Base-by-base conservation (phyloP, 2,888 invertebrate species). In the Pseudococcus jackbeardsleyi region DNA sequence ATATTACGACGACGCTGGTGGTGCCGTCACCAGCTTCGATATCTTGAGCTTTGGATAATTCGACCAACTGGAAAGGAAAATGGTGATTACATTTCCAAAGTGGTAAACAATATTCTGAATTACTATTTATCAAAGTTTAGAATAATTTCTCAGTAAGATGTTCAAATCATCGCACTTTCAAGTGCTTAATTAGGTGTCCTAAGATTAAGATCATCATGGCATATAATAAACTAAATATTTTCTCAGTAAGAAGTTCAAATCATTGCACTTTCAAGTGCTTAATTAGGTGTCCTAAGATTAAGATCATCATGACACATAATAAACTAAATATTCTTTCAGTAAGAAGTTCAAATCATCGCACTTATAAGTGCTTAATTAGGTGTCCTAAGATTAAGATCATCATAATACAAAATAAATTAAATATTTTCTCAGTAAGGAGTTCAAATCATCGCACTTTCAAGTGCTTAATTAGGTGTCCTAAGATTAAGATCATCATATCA, bases 1-100 rank as follows among this genome's bases (percentile, higher is more conserved):
- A 99, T 91, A 99, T 95, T 8, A 99, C 97, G 12, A 99, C 99
- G 88, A 99, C 99, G 33, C 98, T 97, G 12, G 99, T 99, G 33
- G 99, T 99, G 89, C 99, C 99, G 93, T 99, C 99, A 84, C 99
- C 99, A 90, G 99, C 99, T 92, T 99, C 99, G 90, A 99, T 95
- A 92, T 99, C 99, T 93, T 99, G 99, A 22, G 99, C 99, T 91
- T 98, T 96, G 0, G 99, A 99, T 90, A 99, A 93, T 92, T 99
- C 99, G 6, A 99, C 99, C 91, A 99, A 93, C 97, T 97, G 91
- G 88, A 93, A 92, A 59, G 87, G 6, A 89, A 89, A 86, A 85
- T 11, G 42, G 33, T 39, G 6, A 39, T 77, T 77, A 39, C n/a
- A 17, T 77, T 77, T 17, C 0, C 6, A 42, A 33, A 33, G 5